Evolutionary conservation across 2,797 vertebrate species (phyloP), one percentile per base, ranked within the genome.

Genomic region (Artibeus lituratus): DNA sequence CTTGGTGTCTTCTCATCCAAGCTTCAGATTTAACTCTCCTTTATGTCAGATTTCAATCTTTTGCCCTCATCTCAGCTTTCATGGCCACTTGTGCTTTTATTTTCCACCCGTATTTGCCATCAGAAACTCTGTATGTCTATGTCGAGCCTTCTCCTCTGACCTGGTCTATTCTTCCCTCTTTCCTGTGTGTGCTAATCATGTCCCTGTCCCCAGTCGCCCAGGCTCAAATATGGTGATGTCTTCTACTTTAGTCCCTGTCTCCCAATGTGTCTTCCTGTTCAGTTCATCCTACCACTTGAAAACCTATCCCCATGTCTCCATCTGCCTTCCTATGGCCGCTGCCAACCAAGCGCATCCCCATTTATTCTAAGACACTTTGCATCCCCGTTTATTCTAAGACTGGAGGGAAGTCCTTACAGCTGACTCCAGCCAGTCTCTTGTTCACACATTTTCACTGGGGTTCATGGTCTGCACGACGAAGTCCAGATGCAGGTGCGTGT

Each of bases 1-100:
- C 32, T 78, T 84, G 39, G 39, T 83, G 29, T 53, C 26, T 32
- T 49, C 73, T 76, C 73, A 76, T 77, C 16, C 9, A 59, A 39
- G 74, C 44, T 69, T 94, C 9, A 37, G 29, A 37, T 91, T 69
- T 42, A 37, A 72, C n/a, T 87, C 44, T n/a, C 49, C 19, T 92
- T 93, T 32, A 8, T 72, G 49, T 49, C 81, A 88, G n/a, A 57
- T 93, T 65, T 55, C 10, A n/a, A 21, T 24, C 26, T 65, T 86
- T 35, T 47, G 67, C 76, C n/a, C 44, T 70, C 0, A 14, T 21
- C 10, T 7, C 5, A 24, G 37, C 49, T 84, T 51, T 44, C n/a
- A 7, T 0, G 32, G 24, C 11, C 70, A 24, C 0, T 26, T 86
- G 15, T 37, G 3, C 14, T 59, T 62, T 77, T 55, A 14, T 53